phyloP scores from a whole-genome alignment of 2,888 invertebrate species.

The Lochmaea capreae region DNA sequence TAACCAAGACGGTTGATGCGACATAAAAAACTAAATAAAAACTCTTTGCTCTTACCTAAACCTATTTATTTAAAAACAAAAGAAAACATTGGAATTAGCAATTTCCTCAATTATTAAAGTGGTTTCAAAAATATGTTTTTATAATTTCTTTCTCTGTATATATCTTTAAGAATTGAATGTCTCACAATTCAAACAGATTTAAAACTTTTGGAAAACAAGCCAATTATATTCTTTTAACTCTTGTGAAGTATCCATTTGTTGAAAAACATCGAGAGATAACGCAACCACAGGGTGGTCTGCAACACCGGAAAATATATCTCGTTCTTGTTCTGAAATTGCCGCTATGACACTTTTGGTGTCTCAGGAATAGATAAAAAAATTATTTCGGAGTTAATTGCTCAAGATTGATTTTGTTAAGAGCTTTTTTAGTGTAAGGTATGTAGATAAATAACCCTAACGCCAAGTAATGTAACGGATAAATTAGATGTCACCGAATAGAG shows the following conservation, averaged over 20 bases:
- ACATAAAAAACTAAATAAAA: too few relatives aligned
- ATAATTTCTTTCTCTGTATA: neutral
- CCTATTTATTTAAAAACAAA: too few relatives aligned
- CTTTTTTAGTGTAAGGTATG: conserved; percentile 38
- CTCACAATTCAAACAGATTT: neutral
- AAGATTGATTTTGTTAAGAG: conserved; percentile 43
- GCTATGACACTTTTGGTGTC: conserved; percentile 42
- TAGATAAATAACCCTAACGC: conserved; percentile 40
- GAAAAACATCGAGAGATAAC: conserved; percentile 5
- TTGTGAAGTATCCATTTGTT: conserved; percentile 12
- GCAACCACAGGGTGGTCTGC: conserved; percentile 28
- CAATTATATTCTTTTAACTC: neutral
- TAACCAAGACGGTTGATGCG: too few relatives aligned
- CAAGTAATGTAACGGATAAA: conserved; percentile 40
- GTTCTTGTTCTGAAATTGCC: conserved; percentile 20
- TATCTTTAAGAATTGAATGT: neutral
- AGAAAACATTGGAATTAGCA: too few relatives aligned
- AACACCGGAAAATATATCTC: conserved; percentile 14
- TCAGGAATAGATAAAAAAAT: conserved; percentile 42
- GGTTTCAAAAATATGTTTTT: too few relatives aligned
- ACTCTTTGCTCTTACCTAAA: too few relatives aligned
- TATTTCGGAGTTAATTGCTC: conserved; percentile 41
- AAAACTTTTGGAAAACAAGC: neutral
- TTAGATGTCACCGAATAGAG: conserved; percentile 40
- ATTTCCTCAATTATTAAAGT: too few relatives aligned